These are phyloP conservation scores for Melopsittacus undulatus DNA, from an alignment of 2,797 vertebrate genomes.

Conservation along the genomic window DNA sequence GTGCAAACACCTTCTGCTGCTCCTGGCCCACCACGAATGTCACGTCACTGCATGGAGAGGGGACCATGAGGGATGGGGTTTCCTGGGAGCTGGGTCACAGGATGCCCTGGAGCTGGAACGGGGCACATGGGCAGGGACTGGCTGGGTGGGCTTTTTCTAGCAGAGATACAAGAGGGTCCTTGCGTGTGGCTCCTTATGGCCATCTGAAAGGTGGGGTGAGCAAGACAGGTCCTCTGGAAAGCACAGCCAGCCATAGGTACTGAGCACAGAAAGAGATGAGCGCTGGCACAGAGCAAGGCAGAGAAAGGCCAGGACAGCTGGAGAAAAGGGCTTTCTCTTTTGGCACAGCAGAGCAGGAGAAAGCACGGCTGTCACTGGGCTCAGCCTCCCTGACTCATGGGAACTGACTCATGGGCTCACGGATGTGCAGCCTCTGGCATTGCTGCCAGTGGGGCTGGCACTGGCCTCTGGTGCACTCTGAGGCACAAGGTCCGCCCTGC, in stretches of 20 bases:
- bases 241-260: not conserved
- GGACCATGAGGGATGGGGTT: accelerated
- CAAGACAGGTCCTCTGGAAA: not conserved
- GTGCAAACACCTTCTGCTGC: slow-evolving; percentile 75
- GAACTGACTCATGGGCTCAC: not conserved
- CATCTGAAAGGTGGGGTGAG: not conserved
- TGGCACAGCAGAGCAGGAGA: not conserved
- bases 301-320: not conserved
- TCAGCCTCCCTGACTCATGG: not conserved
- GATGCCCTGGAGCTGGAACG: not conserved
- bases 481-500: not conserved
- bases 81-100: not conserved
- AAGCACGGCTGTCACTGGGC: accelerated
- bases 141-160: not conserved
- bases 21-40: slow-evolving; percentile 79
- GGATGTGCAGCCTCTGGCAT: not conserved
- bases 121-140: not conserved
- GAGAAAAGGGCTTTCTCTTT: slow-evolving; percentile 12
- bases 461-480: not conserved
- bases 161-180: not conserved
- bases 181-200: not conserved
- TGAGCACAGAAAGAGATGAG: not conserved
- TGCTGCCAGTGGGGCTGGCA: not conserved
- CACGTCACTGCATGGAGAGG: slow-evolving; percentile 70
- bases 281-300: not conserved